Evolutionary conservation across 2,888 invertebrate genomes (phyloP), one percentile per base, ranked within the genome.

Genomic region (Campoplex capitator): DNA sequence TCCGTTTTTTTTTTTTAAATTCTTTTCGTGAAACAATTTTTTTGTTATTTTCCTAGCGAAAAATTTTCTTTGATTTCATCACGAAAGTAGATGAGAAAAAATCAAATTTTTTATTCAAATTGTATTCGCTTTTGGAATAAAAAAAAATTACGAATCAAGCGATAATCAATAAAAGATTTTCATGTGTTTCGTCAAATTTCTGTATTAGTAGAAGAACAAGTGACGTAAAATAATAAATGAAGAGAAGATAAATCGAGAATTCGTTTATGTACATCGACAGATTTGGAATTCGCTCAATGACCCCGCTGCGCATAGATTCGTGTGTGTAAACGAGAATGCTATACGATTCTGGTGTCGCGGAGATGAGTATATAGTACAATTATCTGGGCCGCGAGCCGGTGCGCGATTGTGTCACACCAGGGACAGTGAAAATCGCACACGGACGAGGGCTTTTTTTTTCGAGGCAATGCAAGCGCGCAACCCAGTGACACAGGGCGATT

Each of bases 391-490:
- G 80, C 78, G 85, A 62, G 68, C 42, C 70, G 77, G 56, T 42
- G 51, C 45, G 65, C 79, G 73, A 86, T 86, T 86, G 86, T 81
- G 84, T 65, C 84, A 86, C 83, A 54, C 73, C 51, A 68, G 75
- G 62, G 71, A 83, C 68, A 54, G 67, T 78, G n/a, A 42, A 71
- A 75, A 68, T 56, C 67, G 65, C 79, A 76, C 74, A 75, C 83
- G 75, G 78, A 51, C 56, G 75, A 51, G 58, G 4, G 68, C 58
- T 82, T 6, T 79, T 75, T 75, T 58, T 68, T 32, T 75, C n/a
- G 68, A 38, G 48, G 51, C 74, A 62, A 23, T 65, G 54, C 78
- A 78, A 83, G 74, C 74, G 23, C 38, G 70, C 83, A 86, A 83
- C 79, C 83, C 83, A 80, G 76, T 86, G 85, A 79, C 82, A 79